phyloP scores from a whole-genome alignment of 2,888 invertebrate genomes.

The Clepsis dumicolana region DNA sequence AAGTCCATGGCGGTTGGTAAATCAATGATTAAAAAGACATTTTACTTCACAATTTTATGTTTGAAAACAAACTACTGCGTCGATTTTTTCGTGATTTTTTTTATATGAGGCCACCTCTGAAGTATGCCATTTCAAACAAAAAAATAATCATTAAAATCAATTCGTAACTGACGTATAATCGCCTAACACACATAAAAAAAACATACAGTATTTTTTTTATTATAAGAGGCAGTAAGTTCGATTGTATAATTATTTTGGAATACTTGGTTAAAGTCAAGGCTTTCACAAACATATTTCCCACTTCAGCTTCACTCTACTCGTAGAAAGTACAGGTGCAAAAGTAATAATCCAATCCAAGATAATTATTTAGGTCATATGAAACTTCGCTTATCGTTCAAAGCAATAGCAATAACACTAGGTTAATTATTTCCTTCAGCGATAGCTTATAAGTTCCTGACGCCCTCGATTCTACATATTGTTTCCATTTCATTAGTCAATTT shows the following conservation, averaged over 20 bases:
- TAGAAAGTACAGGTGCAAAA: constrained; percentile 7
- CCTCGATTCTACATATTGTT: constrained; percentile 71
- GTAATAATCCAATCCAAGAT: constrained; percentile 11
- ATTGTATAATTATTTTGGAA: background rate
- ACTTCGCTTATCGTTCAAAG: constrained; percentile 36
- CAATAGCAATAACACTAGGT: constrained; percentile 62
- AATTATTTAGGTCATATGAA: constrained; percentile 37
- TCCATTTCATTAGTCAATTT: constrained; percentile 52
- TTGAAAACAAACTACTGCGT: too few relatives aligned
- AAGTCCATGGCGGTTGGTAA: too few relatives aligned
- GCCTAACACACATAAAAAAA: too few relatives aligned
- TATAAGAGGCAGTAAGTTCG: background rate
- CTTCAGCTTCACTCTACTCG: background rate
- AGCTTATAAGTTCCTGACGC: constrained; percentile 62
- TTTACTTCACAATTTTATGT: too few relatives aligned
- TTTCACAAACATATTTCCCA: background rate
- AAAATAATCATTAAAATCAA: too few relatives aligned
- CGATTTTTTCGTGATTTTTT: too few relatives aligned
- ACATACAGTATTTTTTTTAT: too few relatives aligned
- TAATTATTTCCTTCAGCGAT: constrained; percentile 68
- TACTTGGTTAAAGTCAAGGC: background rate
- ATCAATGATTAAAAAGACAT: too few relatives aligned
- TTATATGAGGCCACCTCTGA: too few relatives aligned
- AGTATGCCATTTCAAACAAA: too few relatives aligned
- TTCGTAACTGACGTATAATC: too few relatives aligned